phyloP scores from a whole-genome alignment of 1,140 invertebrate species.

The Oryctes rhinoceros region DNA sequence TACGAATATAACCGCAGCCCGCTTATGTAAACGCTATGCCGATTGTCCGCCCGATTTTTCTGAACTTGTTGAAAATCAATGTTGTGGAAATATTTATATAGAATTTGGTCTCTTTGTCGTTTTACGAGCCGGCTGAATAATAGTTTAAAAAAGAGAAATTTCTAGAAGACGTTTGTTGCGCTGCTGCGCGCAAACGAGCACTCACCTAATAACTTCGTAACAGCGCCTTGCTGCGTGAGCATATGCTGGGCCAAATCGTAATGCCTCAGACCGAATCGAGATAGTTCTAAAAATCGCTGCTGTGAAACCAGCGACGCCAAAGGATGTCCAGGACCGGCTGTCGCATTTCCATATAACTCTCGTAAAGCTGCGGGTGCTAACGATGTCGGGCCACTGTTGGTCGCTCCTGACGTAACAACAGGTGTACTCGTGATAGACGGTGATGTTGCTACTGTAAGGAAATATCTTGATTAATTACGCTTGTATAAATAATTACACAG shows the following conservation, averaged over 20 bases:
- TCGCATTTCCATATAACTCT: constrained; percentile 62
- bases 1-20: background rate
- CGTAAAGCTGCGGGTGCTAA: constrained; percentile 55
- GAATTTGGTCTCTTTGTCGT: background rate
- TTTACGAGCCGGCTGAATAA: background rate
- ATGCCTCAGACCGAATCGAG: constrained; percentile 82
- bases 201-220: constrained; percentile 88
- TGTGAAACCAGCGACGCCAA: constrained; percentile 74
- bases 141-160: constrained; percentile 20
- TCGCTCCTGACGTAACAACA: constrained; percentile 45
- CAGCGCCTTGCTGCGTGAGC: constrained; percentile 88
- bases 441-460: constrained; percentile 57
- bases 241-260: constrained; percentile 91
- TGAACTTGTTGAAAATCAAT: constrained; percentile 29
- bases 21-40: background rate
- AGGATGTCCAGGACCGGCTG: constrained; percentile 66
- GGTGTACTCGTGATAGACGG: constrained; percentile 53
- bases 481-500: constrained; percentile 15
- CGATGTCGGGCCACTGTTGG: constrained; percentile 51
- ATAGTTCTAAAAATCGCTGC: constrained; percentile 81
- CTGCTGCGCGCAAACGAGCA: constrained; percentile 50
- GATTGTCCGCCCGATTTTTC: background rate
- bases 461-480: background rate
- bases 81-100: constrained; percentile 22
- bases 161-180: constrained; percentile 43